Evolutionary conservation across 2,113 vertebrate genomes (phyloP).

Genomic region (Aramus guarauna): DNA sequence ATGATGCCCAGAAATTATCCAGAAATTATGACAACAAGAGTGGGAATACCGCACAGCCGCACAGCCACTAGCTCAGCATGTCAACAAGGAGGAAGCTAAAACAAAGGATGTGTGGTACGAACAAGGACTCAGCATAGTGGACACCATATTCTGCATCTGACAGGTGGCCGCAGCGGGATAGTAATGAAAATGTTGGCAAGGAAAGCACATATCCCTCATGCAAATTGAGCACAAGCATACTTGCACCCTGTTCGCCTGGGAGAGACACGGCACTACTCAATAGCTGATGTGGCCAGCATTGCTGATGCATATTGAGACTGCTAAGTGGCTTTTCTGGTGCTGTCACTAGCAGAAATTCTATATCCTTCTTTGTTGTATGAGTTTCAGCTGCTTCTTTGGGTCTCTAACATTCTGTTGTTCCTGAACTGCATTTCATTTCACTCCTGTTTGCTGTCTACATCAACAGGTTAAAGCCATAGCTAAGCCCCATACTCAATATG

Average conservation of each 20-base stretch:
- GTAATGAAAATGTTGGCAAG: slow-evolving; percentile 33
- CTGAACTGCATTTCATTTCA: background rate
- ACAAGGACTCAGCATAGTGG: background rate
- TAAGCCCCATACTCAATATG: background rate
- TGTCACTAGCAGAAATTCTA: background rate
- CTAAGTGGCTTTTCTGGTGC: background rate
- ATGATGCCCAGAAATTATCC: background rate
- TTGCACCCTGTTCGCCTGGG: background rate
- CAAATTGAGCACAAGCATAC: slow-evolving; percentile 25
- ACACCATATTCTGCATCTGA: background rate
- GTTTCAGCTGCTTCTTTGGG: background rate
- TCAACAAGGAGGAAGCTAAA: background rate
- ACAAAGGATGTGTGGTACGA: background rate
- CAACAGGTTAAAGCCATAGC: background rate
- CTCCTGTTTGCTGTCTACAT: background rate
- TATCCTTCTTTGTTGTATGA: background rate
- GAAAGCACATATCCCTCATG: slow-evolving; percentile 4
- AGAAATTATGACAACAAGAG: background rate
- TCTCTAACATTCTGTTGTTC: background rate
- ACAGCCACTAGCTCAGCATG: background rate
- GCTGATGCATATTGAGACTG: background rate
- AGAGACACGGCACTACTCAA: background rate
- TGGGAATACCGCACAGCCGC: background rate
- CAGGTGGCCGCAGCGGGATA: slow-evolving; percentile 12
- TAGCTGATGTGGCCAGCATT: background rate